Percentiles rank a stretch among this genome's conserved stretches.
These are phyloP conservation scores for Heliothis subflexa DNA, from an alignment of 1,140 invertebrate genomes.

Conservation along the genomic window DNA sequence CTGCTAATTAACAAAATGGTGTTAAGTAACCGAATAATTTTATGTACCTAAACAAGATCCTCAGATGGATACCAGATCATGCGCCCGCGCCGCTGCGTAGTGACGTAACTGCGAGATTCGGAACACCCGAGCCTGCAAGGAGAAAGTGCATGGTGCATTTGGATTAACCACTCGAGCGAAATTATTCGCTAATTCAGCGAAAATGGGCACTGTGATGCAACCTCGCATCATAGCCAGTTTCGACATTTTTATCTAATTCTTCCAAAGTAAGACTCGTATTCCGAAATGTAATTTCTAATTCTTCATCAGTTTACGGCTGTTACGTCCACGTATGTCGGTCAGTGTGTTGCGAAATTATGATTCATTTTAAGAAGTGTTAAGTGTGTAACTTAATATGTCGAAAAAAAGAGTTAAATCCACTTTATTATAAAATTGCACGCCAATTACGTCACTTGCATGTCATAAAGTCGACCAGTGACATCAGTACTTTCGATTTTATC, in stretches of 20 bases:
- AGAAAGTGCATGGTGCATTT: slow-evolving; percentile 64
- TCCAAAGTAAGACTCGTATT: slow-evolving; percentile 31
- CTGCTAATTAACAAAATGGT: slow-evolving; percentile 3
- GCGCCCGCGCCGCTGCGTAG: slow-evolving; percentile 25
- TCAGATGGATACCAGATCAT: slow-evolving; percentile 40
- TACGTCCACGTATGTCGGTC: slow-evolving; percentile 40
- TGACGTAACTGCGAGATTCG: slow-evolving; percentile 59
- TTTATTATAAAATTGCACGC: slow-evolving; percentile 35
- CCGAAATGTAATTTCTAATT: slow-evolving; percentile 31
- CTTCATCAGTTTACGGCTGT: slow-evolving; percentile 36
- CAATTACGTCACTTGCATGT: slow-evolving; percentile 42
- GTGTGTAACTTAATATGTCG: slow-evolving; percentile 27
- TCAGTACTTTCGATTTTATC: slow-evolving; percentile 51
- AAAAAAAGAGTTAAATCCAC: slow-evolving; percentile 31
- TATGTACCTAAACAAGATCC: slow-evolving; percentile 47
- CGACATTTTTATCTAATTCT: slow-evolving; percentile 33
- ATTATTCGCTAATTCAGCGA: slow-evolving; percentile 59
- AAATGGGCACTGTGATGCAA: slow-evolving; percentile 41
- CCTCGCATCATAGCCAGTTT: slow-evolving; percentile 3
- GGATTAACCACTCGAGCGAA: slow-evolving; percentile 52
- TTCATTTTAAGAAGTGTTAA: slow-evolving; percentile 21
- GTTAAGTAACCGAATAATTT: slow-evolving; percentile 43
- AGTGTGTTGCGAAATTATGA: slow-evolving; percentile 29
- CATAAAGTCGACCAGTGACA: slow-evolving; percentile 44
- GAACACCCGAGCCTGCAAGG: slow-evolving; percentile 47